A percentile compares a stretch with the other conserved stretches of the same genome.
Evolutionary conservation across 2,888 invertebrate genomes (phyloP).

Genomic region (Tortrix viridana): DNA sequence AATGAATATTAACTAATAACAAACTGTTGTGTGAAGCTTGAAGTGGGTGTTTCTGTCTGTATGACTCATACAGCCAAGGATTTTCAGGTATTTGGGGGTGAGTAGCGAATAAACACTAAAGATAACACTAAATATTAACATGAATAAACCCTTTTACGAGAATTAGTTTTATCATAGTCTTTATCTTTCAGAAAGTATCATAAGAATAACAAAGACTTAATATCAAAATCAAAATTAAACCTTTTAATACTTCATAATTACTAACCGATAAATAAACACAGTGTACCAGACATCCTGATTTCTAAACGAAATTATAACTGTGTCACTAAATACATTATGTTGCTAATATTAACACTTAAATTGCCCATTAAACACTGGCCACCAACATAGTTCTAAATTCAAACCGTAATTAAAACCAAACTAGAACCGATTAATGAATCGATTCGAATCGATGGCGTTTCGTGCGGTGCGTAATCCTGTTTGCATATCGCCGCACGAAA

Average conservation of each 20-base stretch:
- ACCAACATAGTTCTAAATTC: constrained; percentile 3
- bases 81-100: constrained; percentile 38
- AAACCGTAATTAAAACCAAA: constrained; percentile 24
- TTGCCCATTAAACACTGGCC: constrained; percentile 4
- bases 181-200: too few species aligned
- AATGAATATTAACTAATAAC: constrained; percentile 82
- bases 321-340: too few species aligned
- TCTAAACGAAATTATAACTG: too few species aligned
- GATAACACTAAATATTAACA: too few species aligned
- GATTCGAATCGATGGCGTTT: constrained; percentile 48
- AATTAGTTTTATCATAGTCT: too few species aligned
- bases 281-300: too few species aligned
- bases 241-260: too few species aligned
- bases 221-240: too few species aligned
- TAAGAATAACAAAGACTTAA: too few species aligned
- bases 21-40: constrained; percentile 62
- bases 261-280: too few species aligned
- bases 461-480: constrained; percentile 75
- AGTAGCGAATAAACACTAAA: constrained; percentile 13
- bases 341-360: background rate
- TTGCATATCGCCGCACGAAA: constrained; percentile 82
- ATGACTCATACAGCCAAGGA: constrained; percentile 60
- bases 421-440: constrained; percentile 30
- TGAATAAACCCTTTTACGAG: too few species aligned
- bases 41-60: constrained; percentile 60